A percentile compares a stretch with the other conserved stretches of the same genome.
These are phyloP conservation scores for Matsumurasca onukii DNA, from an alignment of 1,140 invertebrate species.

Conservation along the genomic window DNA sequence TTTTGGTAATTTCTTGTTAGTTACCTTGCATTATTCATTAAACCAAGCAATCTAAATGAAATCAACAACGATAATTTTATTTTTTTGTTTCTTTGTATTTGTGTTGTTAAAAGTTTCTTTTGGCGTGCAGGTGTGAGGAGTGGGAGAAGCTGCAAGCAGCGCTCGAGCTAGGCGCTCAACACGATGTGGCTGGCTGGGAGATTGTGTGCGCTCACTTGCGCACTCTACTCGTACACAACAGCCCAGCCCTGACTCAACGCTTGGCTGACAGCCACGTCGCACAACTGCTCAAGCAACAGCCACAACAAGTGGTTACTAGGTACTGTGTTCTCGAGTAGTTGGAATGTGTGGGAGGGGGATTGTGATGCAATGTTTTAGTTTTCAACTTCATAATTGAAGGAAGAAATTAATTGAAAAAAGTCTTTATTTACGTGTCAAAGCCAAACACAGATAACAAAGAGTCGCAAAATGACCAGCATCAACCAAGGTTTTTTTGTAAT, in stretches of 20 bases:
- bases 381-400: too few species aligned
- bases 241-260: slow-evolving; percentile 21
- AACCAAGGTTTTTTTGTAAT: too few species aligned
- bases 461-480: too few species aligned
- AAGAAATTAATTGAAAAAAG: too few species aligned
- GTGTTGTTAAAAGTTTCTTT: too few species aligned
- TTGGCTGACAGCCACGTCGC: slow-evolving; percentile 32
- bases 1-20: neutral
- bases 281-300: slow-evolving; percentile 29
- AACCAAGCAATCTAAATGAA: neutral
- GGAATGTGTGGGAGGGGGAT: neutral
- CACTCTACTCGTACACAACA: slow-evolving; percentile 34
- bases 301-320: slow-evolving; percentile 35
- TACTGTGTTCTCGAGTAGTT: slow-evolving; percentile 11
- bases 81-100: too few species aligned
- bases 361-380: too few species aligned
- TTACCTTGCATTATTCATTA: neutral
- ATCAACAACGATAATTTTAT: neutral
- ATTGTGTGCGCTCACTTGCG: slow-evolving; percentile 36
- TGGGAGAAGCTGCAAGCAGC: slow-evolving; percentile 38
- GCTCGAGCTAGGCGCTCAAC: slow-evolving; percentile 34
- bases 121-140: slow-evolving; percentile 39
- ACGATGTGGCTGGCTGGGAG: slow-evolving; percentile 35
- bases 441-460: too few species aligned
- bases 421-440: too few species aligned